Base-by-base conservation (phyloP, 2,113 vertebrate genomes). In the Nipponia nippon region DNA sequence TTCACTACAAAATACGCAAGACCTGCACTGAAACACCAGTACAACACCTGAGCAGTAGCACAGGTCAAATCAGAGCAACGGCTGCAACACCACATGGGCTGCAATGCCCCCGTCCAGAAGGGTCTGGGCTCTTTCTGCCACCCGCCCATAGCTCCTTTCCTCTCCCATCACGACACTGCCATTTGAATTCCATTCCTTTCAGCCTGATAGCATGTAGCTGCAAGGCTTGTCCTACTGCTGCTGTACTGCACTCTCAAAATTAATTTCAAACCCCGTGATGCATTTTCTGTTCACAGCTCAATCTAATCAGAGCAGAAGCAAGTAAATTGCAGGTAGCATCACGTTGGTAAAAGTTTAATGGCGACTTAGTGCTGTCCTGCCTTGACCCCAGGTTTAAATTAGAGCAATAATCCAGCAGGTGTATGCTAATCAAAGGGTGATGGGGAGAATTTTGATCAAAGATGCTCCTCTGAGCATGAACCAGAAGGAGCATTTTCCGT, bases 141-240 rank as follows among this genome's bases (percentile, higher is more conserved):
- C 38, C 52, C 10, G 32, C 66, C 66, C 14, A 0, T 3, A 14
- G 27, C 53, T 71, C n/a, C 36, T 8, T 11, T 12, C 40, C 75
- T 13, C 6, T n/a, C 40, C 77, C 49, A 13, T 27, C 49, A 32
- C 0, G 3, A 17, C 30, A 0, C 6, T 56, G 47, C 63, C 38
- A 16, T 27, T 27, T 34, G 76, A 93, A 46, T 71, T 22, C 66
- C 21, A 4, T 22, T 38, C 55, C 69, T 66, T 40, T 20, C 73
- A n/a, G 75, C 53, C 11, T 6, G 27, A 16, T 1, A 12, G 83
- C 79, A 6, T 2, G 9, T 13, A 80, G 52, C 73, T 70, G 17
- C 46, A 9, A 66, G 86, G 44, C 20, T 27, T 23, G 10, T 65
- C 71, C 79, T 29, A 7, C 63, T 27, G 7, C 58, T 16, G 38